phyloP scores from a whole-genome alignment of 1,140 invertebrate species.

The Cyclina sinensis region DNA sequence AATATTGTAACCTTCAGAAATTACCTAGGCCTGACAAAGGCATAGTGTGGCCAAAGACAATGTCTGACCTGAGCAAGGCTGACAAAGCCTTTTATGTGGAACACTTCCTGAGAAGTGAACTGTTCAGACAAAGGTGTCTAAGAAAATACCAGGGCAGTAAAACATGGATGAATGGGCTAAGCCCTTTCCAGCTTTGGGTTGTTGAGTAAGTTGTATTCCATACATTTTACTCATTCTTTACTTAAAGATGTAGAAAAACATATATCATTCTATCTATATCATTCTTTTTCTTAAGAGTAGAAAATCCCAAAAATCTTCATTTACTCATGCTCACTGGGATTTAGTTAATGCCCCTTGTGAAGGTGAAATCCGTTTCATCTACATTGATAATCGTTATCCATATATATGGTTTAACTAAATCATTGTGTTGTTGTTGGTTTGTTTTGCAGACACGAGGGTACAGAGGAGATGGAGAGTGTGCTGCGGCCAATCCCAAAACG shows the following conservation, averaged over 20 bases:
- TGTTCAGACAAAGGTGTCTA: background rate
- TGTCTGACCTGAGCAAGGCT: background rate
- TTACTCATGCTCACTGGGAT: background rate
- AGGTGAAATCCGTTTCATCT: background rate
- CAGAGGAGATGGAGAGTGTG: background rate
- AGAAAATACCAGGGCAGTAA: background rate
- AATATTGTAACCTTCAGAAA: background rate
- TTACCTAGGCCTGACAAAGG: slow-evolving; percentile 17
- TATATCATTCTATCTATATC: no score
- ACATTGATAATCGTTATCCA: background rate
- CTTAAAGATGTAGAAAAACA: no score
- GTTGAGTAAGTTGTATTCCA: background rate
- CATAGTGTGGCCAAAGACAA: slow-evolving; percentile 4
- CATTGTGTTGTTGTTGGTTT: background rate
- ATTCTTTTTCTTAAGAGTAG: no score
- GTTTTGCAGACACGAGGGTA: slow-evolving; percentile 19
- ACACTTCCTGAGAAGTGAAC: slow-evolving; percentile 18
- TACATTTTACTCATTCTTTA: background rate
- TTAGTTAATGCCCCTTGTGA: background rate
- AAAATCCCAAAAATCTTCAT: background rate
- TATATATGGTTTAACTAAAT: no score
- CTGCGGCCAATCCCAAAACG: background rate
- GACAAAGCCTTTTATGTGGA: slow-evolving; percentile 29
- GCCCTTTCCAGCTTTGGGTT: slow-evolving; percentile 24
- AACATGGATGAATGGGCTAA: slow-evolving; percentile 36